Conservation (phyloP, 2,888 invertebrate genomes). For the Drosophila ezoana region DNA sequence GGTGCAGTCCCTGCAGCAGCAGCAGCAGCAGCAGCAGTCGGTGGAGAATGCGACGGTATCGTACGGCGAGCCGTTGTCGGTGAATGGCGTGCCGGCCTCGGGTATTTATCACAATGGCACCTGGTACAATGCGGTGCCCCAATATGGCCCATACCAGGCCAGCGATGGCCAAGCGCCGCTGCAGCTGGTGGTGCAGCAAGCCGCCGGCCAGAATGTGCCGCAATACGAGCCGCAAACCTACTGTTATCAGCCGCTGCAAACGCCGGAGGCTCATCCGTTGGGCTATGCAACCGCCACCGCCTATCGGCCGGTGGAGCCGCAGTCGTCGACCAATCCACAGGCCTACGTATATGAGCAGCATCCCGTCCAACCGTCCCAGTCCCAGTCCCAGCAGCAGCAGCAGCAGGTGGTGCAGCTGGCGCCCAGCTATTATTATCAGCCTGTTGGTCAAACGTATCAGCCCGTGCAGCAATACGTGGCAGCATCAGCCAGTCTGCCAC, state of each 20-base stretch:
- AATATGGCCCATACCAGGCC: background rate
- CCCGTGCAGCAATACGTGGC: background rate
- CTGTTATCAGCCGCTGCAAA: background rate
- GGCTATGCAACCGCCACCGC: background rate
- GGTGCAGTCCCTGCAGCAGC: background rate
- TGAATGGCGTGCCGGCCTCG: background rate
- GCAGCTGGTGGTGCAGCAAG: background rate
- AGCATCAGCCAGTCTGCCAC: background rate
- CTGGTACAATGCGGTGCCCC: slow-evolving; percentile 15
- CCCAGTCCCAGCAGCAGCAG: background rate
- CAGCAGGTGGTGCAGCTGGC: background rate
- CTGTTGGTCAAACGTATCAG: background rate
- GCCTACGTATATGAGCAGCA: background rate
- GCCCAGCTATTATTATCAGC: background rate
- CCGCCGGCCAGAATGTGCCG: too few species aligned
- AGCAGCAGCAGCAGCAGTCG: background rate
- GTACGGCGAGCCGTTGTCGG: background rate
- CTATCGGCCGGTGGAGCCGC: background rate
- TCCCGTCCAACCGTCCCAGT: background rate
- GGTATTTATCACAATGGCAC: slow-evolving; percentile 24
- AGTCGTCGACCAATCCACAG: background rate
- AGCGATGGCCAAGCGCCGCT: background rate
- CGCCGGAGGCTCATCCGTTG: background rate
- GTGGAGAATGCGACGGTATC: background rate
- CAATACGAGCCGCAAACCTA: background rate